These are phyloP conservation scores for Remorina albescens DNA, from an alignment of 2,797 vertebrate genomes.

Conservation along the genomic window DNA sequence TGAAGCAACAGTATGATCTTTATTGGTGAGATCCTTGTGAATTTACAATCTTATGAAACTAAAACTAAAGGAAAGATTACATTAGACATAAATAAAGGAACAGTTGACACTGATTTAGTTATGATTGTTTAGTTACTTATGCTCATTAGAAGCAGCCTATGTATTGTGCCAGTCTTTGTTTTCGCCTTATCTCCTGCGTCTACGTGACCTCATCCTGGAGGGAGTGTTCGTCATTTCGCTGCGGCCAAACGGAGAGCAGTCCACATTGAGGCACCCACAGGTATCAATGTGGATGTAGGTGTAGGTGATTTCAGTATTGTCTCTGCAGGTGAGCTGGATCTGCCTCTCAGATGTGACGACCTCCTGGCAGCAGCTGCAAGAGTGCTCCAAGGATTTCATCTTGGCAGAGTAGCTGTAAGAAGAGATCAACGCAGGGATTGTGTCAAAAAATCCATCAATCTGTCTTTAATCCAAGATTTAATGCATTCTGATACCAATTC, in stretches of 20 bases:
- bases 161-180: neutral
- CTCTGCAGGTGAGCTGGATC: conserved; percentile 79
- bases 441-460: neutral
- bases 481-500: neutral
- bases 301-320: conserved; percentile 71
- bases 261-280: conserved; percentile 80
- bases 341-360: conserved; percentile 68
- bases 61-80: conserved; percentile 13
- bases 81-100: conserved; percentile 65
- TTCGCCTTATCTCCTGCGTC: conserved; percentile 37
- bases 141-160: neutral
- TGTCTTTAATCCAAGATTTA: neutral
- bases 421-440: neutral
- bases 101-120: neutral
- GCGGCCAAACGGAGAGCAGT: conserved; percentile 43
- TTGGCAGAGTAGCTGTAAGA: conserved; percentile 83
- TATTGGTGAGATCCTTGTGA: conserved; percentile 38
- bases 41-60: conserved; percentile 18
- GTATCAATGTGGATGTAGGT: conserved; percentile 83
- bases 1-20: conserved; percentile 41
- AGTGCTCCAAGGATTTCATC: conserved; percentile 75
- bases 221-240: neutral
- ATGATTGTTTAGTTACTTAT: neutral
- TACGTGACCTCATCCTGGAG: neutral
- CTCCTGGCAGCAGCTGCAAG: conserved; percentile 89